phyloP scores from a whole-genome alignment of 2,797 vertebrate species.

The Anniella stebbinsi region DNA sequence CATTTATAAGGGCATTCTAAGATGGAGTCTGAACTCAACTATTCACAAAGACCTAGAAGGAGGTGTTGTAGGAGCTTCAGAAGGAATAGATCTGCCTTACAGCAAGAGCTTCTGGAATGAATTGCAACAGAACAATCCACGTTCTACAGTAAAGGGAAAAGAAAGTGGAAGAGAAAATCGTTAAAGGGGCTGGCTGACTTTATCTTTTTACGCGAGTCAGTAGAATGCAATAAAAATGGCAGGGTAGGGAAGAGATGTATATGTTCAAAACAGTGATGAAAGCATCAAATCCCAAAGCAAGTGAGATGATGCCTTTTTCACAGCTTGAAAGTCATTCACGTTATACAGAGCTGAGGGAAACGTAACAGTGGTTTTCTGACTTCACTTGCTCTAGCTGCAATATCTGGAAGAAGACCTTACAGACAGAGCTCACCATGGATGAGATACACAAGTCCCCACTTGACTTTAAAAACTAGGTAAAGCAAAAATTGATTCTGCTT shows the following conservation, averaged over 20 bases:
- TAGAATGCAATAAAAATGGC: not conserved
- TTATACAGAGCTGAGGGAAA: no score
- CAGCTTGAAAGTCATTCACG: no score
- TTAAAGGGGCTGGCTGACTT: not conserved
- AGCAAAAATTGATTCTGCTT: not conserved
- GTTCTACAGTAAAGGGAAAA: not conserved
- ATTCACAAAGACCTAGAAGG: not conserved
- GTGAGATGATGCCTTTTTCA: not conserved
- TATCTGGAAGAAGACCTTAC: not conserved
- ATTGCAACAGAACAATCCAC: not conserved
- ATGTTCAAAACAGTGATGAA: not conserved
- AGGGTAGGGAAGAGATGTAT: not conserved
- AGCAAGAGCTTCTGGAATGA: not conserved
- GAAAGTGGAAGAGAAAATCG: not conserved
- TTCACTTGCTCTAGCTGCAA: no score
- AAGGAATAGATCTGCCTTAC: not conserved
- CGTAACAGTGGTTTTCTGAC: no score
- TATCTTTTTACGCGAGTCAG: not conserved
- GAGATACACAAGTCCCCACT: not conserved
- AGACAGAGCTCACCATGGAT: not conserved
- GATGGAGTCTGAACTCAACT: not conserved
- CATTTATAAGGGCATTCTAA: fast-evolving
- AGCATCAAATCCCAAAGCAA: not conserved
- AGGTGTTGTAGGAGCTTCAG: not conserved
- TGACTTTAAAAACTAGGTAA: not conserved